These are phyloP conservation scores for Discoglossus pictus DNA, from an alignment of 2,797 vertebrate species.

Conservation along the genomic window DNA sequence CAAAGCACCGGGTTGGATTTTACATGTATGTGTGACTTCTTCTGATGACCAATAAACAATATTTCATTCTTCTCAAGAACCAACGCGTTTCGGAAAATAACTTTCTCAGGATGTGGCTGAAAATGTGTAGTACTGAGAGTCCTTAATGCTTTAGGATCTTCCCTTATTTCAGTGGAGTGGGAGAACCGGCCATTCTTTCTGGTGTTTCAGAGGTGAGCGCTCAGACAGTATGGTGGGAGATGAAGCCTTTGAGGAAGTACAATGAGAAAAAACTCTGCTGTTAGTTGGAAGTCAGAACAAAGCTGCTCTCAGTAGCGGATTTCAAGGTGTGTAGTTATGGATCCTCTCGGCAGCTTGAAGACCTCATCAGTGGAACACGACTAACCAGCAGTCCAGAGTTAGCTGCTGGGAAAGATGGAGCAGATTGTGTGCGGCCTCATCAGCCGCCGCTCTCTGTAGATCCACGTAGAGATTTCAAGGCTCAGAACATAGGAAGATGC, in stretches of 20 bases:
- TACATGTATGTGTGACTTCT: no score
- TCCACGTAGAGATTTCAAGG: not conserved
- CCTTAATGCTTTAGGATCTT: not conserved
- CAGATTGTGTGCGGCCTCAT: conserved; percentile 12
- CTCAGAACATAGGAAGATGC: not conserved
- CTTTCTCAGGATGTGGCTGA: not conserved
- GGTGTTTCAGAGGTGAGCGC: conserved; percentile 13
- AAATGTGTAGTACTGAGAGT: not conserved
- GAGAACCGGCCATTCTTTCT: conserved; percentile 30
- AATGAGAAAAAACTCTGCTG: conserved; percentile 35
- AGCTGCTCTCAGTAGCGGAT: conserved; percentile 20
- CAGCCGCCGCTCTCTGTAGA: conserved; percentile 5
- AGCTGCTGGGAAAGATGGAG: conserved; percentile 12
- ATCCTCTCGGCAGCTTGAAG: conserved; percentile 25
- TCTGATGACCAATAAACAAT: no score
- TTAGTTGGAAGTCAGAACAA: conserved; percentile 44
- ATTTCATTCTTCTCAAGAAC: no score
- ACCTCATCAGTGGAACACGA: conserved; percentile 23
- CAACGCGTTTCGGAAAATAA: not conserved
- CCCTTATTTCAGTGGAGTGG: conserved; percentile 13
- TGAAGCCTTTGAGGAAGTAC: conserved; percentile 31
- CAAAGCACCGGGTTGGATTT: no score
- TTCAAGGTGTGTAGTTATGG: conserved; percentile 36
- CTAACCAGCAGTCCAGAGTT: conserved; percentile 37
- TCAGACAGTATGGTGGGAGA: conserved; percentile 4